Evolutionary conservation across 2,888 invertebrate genomes (phyloP), one percentile per base, ranked within the genome.

Genomic region (Malthinus seriepunctatus): DNA sequence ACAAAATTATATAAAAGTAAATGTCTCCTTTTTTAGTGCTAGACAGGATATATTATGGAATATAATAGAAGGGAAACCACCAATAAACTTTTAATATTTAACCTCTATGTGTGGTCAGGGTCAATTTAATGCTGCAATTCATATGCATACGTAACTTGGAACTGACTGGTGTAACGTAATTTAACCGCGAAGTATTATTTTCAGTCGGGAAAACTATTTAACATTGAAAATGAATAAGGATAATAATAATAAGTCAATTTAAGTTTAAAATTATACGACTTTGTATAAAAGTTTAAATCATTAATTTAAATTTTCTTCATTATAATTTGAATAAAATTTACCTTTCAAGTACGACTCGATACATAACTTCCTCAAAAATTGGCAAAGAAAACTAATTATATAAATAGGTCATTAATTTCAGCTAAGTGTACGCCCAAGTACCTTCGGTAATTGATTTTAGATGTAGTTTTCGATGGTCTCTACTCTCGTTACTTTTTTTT

Each of bases 21-120:
- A 50, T 37, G 51, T 48, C 15, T 39, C 11, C 33, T 31, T 31
- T 46, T 23, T 51, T 32, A 23, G 39, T 49, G 34, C 39, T 45
- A 32, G 52, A 39, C 55, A 49, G 60, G 60, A 56, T 49, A 44
- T n/a, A 39, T 42, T 44, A 44, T 53, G 47, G 51, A 33, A 52
- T 54, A 53, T 54, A 53, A 53, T 53, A 49, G 23, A 59, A 50
- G 57, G 60, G 61, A 56, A 53, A 48, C 23, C 39, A 33, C 53
- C 54, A 57, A 57, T 54, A 47, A 54, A 46, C 57, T 48, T 57
- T 50, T 57, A 53, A 61, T 53, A 57, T 56, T 50, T 35, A 47
- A 54, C 59, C 53, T 59, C 39, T 58, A 48, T 49, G 44, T 49
- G 44, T 39, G 62, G 62, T 55, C 62, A 62, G 62, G 62, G 59